phyloP scores from a whole-genome alignment of 2,888 invertebrate species.

The Trichopria drosophilae region DNA sequence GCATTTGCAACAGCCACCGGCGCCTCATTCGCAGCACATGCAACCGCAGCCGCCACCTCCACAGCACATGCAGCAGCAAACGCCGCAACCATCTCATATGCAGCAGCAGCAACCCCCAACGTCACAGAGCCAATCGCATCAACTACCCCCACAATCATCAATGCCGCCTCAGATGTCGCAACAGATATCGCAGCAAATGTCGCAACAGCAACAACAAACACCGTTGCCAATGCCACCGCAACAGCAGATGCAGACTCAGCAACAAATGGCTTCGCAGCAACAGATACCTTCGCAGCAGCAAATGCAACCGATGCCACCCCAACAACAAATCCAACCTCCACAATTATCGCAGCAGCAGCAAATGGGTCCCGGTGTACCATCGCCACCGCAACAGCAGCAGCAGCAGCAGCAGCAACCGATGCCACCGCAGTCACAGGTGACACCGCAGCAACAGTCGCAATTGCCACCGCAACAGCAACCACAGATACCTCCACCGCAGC shows the following conservation, averaged over 20 bases:
- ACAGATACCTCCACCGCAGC: constrained; percentile 34
- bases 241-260: constrained; percentile 49
- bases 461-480: constrained; percentile 37
- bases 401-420: constrained; percentile 36
- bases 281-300: constrained; percentile 41
- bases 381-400: constrained; percentile 20
- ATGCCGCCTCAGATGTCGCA: constrained; percentile 15
- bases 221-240: constrained; percentile 61
- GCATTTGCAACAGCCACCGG: constrained; percentile 20
- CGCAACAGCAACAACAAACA: constrained; percentile 46
- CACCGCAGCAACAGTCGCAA: constrained; percentile 40
- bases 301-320: constrained; percentile 44
- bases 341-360: constrained; percentile 37
- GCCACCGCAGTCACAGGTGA: constrained; percentile 38
- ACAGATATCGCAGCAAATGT: constrained; percentile 7
- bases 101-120: constrained; percentile 32
- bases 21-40: constrained; percentile 43
- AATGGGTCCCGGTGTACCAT: constrained; percentile 42
- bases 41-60: constrained; percentile 33
- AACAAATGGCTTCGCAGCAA: constrained; percentile 31
- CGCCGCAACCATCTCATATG: background rate
- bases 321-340: constrained; percentile 45
- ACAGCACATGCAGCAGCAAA: constrained; percentile 4
- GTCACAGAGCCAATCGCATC: constrained; percentile 37
- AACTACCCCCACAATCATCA: background rate